Percentiles rank a stretch among this genome's conserved stretches.
These are phyloP conservation scores for Conomelus anceps DNA, from an alignment of 2,888 invertebrate species.

Conservation along the genomic window DNA sequence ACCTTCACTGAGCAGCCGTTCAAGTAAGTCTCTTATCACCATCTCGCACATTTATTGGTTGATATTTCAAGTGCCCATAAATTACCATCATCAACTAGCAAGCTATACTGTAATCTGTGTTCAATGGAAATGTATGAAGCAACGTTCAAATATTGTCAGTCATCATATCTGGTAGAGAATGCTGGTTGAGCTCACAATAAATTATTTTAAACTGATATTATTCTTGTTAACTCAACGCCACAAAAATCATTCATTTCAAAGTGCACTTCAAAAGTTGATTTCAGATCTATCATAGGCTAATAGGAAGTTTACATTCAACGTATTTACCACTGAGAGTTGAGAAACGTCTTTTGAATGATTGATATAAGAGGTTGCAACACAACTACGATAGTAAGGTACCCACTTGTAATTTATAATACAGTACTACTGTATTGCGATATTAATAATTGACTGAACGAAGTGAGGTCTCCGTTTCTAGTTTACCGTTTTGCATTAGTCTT, in stretches of 20 bases:
- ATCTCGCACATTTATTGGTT: background rate
- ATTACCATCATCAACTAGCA: background rate
- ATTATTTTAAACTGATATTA: background rate
- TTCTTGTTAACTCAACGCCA: background rate
- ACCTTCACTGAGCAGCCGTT: background rate
- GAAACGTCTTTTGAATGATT: background rate
- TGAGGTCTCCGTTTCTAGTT: no score
- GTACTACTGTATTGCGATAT: no score
- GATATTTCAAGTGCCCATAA: background rate
- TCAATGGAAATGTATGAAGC: background rate
- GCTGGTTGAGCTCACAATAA: background rate
- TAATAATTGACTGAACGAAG: no score
- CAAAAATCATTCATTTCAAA: background rate
- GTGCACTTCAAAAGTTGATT: no score
- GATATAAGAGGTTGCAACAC: no score
- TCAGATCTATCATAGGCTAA: background rate
- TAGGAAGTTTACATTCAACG: background rate
- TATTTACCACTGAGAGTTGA: background rate
- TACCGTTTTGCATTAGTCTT: no score
- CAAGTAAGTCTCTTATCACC: background rate
- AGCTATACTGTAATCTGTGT: background rate
- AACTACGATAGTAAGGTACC: no score
- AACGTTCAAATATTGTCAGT: background rate
- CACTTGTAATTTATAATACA: no score
- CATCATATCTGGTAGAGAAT: background rate